Evolutionary conservation across 2,113 vertebrate species (phyloP).

Genomic region (Rhegmatorhina hoffmannsi): DNA sequence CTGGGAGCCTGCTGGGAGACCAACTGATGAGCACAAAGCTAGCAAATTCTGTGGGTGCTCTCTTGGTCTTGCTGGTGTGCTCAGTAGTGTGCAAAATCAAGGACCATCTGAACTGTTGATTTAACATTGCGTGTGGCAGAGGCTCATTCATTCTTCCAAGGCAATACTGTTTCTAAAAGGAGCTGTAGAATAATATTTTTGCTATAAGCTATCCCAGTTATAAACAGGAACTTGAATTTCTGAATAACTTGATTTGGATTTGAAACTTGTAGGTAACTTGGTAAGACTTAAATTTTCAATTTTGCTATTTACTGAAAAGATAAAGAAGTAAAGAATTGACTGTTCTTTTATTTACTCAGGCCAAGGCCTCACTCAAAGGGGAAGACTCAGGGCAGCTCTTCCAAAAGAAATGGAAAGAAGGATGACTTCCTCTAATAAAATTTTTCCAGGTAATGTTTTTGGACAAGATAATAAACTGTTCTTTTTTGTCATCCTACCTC

Average conservation of each 20-base stretch:
- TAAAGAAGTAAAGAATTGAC: not conserved
- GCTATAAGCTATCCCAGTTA: not conserved
- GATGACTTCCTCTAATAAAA: not conserved
- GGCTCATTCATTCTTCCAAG: not conserved
- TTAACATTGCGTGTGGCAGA: not conserved
- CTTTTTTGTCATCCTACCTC: not conserved
- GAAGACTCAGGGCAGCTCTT: not conserved
- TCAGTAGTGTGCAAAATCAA: not conserved
- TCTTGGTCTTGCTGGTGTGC: not conserved
- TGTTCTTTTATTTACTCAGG: not conserved
- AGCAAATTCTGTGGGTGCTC: not conserved
- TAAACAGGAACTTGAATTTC: not conserved
- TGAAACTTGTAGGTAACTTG: not conserved
- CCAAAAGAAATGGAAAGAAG: slow-evolving; percentile 9
- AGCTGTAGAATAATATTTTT: not conserved
- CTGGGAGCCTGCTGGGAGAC: not conserved
- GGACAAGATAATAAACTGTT: slow-evolving; percentile 10
- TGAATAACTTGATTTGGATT: not conserved
- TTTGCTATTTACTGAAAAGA: not conserved
- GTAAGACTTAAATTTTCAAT: not conserved
- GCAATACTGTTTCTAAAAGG: not conserved
- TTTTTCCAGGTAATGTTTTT: slow-evolving; percentile 27
- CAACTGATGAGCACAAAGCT: not conserved
- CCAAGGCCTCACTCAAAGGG: not conserved
- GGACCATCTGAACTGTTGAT: not conserved